These are phyloP conservation scores for Papilio aristodemus DNA, from an alignment of 1,140 invertebrate genomes.

Conservation along the genomic window DNA sequence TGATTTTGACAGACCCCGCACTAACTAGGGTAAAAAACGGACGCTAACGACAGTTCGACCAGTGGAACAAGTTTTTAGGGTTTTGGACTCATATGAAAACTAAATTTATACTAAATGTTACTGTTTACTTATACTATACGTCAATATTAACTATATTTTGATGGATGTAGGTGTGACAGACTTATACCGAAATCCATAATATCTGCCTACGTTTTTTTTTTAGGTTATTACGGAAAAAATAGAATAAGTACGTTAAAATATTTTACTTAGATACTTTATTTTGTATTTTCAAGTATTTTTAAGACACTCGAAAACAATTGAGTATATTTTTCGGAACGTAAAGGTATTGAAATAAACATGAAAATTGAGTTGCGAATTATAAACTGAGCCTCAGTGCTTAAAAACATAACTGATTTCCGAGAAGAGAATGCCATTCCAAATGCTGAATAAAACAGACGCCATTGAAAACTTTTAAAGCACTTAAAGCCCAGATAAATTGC, in stretches of 20 bases:
- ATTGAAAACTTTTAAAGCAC: conserved; percentile 34
- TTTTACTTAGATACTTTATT: background rate
- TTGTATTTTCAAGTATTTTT: conserved; percentile 7
- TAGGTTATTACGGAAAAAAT: too few relatives aligned
- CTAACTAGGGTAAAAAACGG: conserved; percentile 7
- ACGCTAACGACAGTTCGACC: conserved; percentile 15
- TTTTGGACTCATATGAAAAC: background rate
- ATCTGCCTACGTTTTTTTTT: too few relatives aligned
- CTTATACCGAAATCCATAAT: too few relatives aligned
- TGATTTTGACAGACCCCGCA: conserved; percentile 15
- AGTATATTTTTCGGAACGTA: background rate
- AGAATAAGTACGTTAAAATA: too few relatives aligned
- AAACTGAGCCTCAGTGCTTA: conserved; percentile 9
- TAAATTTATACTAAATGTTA: background rate
- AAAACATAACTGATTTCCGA: conserved; percentile 29
- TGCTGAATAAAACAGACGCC: conserved; percentile 31
- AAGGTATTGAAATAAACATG: background rate
- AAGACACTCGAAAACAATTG: background rate
- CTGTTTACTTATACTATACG: background rate
- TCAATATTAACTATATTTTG: too few relatives aligned
- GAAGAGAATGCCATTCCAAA: conserved; percentile 15
- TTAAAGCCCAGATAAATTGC: conserved; percentile 27
- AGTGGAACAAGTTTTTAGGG: background rate
- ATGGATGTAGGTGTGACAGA: too few relatives aligned
- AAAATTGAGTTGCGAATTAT: background rate